Conservation (phyloP, 2,113 vertebrate species). For the Panurus biarmicus region DNA sequence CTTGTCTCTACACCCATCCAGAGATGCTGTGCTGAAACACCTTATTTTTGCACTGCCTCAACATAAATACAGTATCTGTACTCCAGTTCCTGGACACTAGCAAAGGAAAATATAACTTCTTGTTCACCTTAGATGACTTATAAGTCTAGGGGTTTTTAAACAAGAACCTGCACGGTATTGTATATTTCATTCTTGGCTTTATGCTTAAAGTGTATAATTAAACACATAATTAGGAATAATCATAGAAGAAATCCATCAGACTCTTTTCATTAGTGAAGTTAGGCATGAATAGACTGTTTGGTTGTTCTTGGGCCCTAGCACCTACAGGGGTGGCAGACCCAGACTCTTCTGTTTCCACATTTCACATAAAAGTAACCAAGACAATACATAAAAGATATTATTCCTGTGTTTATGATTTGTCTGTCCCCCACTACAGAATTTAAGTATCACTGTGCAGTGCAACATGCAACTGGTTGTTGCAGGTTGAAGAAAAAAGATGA, state of each 20-base stretch:
- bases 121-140: not conserved
- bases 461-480: not conserved
- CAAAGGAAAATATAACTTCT: not conserved
- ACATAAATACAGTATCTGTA: not conserved
- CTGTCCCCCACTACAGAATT: not conserved
- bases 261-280: not conserved
- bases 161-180: not conserved
- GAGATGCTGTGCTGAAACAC: not conserved
- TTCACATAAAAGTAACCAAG: not conserved
- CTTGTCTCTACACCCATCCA: not conserved
- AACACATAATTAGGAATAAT: not conserved
- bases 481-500: not conserved
- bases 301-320: not conserved
- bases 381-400: not conserved
- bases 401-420: not conserved
- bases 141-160: not conserved
- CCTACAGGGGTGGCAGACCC: not conserved
- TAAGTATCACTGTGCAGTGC: not conserved
- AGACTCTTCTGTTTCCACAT: not conserved
- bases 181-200: not conserved
- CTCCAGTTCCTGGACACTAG: fast-evolving
- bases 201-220: not conserved
- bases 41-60: not conserved
- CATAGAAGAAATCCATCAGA: not conserved
- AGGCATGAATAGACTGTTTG: not conserved